Conservation (phyloP, 2,888 invertebrate species). For the Oscheius sp. region DNA sequence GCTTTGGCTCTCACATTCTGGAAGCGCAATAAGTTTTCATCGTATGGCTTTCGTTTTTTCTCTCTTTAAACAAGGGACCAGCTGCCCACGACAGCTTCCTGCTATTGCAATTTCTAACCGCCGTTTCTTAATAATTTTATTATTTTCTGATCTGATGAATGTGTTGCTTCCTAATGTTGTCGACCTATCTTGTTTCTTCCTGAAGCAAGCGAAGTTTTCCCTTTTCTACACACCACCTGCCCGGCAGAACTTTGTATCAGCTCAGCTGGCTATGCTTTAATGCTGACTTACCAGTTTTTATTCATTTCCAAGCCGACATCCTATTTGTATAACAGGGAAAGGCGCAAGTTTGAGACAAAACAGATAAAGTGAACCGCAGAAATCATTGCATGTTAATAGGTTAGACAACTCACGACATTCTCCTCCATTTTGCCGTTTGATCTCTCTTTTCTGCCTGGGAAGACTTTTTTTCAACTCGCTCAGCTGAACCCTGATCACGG, state of each 20-base stretch:
- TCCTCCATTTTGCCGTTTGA: neutral
- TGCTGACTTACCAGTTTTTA: too few relatives aligned
- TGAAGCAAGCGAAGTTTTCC: too few relatives aligned
- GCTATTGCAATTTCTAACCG: neutral
- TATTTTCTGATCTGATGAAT: too few relatives aligned
- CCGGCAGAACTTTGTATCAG: too few relatives aligned
- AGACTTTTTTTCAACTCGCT: slow-evolving; percentile 24
- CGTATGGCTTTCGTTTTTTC: neutral
- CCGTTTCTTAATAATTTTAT: neutral
- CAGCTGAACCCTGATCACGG: slow-evolving; percentile 41
- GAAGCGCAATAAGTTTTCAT: slow-evolving; percentile 9
- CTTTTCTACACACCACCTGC: too few relatives aligned
- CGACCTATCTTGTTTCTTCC: too few relatives aligned
- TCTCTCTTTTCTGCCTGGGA: slow-evolving; percentile 5
- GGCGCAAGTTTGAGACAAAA: neutral
- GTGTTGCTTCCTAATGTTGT: too few relatives aligned
- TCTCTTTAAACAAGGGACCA: neutral
- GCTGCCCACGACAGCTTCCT: too few relatives aligned
- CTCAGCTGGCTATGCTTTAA: too few relatives aligned
- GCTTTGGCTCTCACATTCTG: slow-evolving; percentile 54
- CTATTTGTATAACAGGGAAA: neutral
- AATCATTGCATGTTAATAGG: too few relatives aligned
- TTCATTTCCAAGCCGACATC: too few relatives aligned
- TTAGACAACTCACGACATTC: slow-evolving; percentile 9
- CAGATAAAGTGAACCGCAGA: neutral